phyloP scores from a whole-genome alignment of 2,113 vertebrate genomes.

The Istiophorus platypterus region DNA sequence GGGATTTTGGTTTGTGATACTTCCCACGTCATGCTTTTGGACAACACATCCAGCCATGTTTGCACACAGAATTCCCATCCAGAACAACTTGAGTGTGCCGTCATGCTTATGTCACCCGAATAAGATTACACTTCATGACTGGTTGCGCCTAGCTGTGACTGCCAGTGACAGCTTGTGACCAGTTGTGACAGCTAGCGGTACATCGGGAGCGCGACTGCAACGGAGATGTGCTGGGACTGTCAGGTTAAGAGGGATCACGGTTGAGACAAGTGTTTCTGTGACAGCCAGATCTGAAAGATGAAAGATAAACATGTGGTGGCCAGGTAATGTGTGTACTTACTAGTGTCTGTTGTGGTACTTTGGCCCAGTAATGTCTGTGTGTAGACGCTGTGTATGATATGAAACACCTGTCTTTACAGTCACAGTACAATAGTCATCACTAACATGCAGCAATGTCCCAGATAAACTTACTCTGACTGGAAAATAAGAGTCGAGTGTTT shows the following conservation, averaged over 20 bases:
- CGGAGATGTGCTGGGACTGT: slow-evolving; percentile 54
- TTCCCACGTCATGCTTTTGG: background rate
- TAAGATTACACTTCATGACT: slow-evolving; percentile 48
- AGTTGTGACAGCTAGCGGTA: slow-evolving; percentile 57
- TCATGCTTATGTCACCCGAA: slow-evolving; percentile 19
- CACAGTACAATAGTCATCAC: slow-evolving; percentile 25
- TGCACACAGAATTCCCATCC: slow-evolving; percentile 9
- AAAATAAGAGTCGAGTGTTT: slow-evolving; percentile 10
- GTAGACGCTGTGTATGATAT: slow-evolving; percentile 35
- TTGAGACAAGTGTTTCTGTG: slow-evolving; percentile 52
- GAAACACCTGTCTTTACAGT: slow-evolving; percentile 72
- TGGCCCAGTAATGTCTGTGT: slow-evolving; percentile 33
- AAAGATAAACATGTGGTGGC: slow-evolving; percentile 63
- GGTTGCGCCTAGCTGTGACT: slow-evolving; percentile 60
- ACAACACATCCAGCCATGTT: slow-evolving; percentile 1
- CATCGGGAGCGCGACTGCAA: slow-evolving; percentile 39
- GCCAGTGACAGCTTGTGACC: slow-evolving; percentile 61
- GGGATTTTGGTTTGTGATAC: background rate
- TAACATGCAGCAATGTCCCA: slow-evolving; percentile 20
- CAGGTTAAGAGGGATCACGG: slow-evolving; percentile 57
- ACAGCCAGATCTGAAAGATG: slow-evolving; percentile 62
- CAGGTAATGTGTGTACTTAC: slow-evolving; percentile 46
- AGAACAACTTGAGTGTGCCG: background rate
- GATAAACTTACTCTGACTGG: slow-evolving; percentile 30
- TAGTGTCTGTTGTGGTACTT: slow-evolving; percentile 55